A percentile compares a stretch with the other conserved stretches of the same genome.
Evolutionary conservation across 2,797 vertebrate genomes (phyloP).

Genomic region (Sebastes umbrosus): DNA sequence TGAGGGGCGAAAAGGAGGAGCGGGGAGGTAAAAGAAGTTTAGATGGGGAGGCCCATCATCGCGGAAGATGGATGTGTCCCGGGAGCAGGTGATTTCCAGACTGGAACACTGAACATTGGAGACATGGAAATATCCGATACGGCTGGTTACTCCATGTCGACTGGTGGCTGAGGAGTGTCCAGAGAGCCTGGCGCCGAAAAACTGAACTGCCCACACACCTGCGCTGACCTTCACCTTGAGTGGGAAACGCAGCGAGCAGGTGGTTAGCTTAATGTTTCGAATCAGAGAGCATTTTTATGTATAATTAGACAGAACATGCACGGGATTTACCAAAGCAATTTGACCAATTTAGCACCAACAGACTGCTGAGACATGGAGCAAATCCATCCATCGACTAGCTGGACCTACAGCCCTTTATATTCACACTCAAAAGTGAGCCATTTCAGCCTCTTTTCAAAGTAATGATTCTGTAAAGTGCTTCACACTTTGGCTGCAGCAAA

Average conservation of each 20-base stretch:
- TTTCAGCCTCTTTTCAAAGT: conserved; percentile 4
- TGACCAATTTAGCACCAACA: background rate
- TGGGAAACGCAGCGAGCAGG: conserved; percentile 15
- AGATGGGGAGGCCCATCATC: conserved; percentile 49
- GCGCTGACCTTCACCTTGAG: conserved; percentile 55
- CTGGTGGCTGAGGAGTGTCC: conserved; percentile 40
- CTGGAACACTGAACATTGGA: conserved; percentile 72
- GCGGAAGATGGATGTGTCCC: conserved; percentile 61
- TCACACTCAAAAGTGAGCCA: background rate
- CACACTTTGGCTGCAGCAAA: background rate
- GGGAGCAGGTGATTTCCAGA: conserved; percentile 65
- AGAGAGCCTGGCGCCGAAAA: conserved; percentile 26
- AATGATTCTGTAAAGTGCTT: conserved; percentile 27
- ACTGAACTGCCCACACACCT: conserved; percentile 40
- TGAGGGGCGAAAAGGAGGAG: background rate
- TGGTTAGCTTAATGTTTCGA: conserved; percentile 31
- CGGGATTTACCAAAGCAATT: background rate
- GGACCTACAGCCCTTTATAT: background rate
- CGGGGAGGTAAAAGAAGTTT: conserved; percentile 21
- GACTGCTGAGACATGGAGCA: background rate
- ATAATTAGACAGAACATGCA: conserved; percentile 17
- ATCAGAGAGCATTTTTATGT: conserved; percentile 14
- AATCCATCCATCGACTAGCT: background rate
- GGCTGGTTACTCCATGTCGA: conserved; percentile 59
- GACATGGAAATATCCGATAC: conserved; percentile 66